Evolutionary conservation across 2,113 vertebrate species (phyloP).

Genomic region (Boleophthalmus pectinirostris): DNA sequence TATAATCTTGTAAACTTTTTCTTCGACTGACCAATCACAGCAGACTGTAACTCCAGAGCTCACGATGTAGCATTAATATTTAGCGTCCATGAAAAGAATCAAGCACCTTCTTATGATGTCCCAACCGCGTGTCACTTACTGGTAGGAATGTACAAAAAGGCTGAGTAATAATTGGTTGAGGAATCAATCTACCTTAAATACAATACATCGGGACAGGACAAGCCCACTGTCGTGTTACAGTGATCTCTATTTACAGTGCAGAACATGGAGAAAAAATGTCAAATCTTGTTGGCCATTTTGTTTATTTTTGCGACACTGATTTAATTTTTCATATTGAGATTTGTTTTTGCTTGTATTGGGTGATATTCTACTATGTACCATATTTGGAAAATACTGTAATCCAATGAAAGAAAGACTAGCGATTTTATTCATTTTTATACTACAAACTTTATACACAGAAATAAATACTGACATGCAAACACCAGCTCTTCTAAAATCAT

Average conservation of each 20-base stretch:
- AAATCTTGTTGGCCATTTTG: conserved; percentile 4
- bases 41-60: too few relatives aligned
- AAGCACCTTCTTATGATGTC: too few relatives aligned
- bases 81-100: neutral
- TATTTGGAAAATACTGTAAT: neutral
- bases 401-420: too few relatives aligned
- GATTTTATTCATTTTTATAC: too few relatives aligned
- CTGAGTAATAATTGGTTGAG: neutral
- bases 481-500: too few relatives aligned
- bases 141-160: neutral
- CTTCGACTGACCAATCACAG: too few relatives aligned
- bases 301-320: neutral
- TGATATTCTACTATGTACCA: neutral
- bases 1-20: too few relatives aligned
- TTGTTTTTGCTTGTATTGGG: neutral
- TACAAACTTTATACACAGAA: too few relatives aligned
- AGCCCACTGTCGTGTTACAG: conserved; percentile 13
- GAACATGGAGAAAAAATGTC: conserved; percentile 21
- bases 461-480: too few relatives aligned
- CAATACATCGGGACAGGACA: conserved; percentile 31
- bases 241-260: conserved; percentile 65
- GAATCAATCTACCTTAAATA: neutral
- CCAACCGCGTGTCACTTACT: too few relatives aligned
- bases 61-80: too few relatives aligned
- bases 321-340: conserved; percentile 10